These are phyloP conservation scores for Lanius collurio DNA, from an alignment of 2,113 vertebrate genomes.

Conservation along the genomic window DNA sequence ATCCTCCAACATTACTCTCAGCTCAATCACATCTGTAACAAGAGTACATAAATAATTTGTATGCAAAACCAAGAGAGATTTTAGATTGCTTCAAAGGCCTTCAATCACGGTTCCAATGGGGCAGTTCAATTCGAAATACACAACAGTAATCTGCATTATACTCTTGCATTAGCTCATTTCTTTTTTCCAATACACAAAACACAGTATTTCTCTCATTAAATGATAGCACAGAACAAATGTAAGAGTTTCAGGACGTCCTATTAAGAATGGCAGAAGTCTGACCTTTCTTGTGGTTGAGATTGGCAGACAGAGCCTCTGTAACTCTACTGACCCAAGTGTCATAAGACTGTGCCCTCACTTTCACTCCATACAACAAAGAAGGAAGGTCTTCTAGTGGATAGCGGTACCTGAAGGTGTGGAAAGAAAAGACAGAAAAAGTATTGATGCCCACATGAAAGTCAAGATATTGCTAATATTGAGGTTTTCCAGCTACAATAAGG, in stretches of 20 bases:
- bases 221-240: background rate
- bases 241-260: background rate
- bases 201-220: background rate
- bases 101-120: background rate
- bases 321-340: conserved; percentile 95
- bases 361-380: conserved; percentile 90
- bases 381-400: conserved; percentile 95
- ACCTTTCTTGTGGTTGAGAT: conserved; percentile 97
- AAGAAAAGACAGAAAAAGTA: background rate
- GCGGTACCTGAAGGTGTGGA: conserved; percentile 79
- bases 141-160: background rate
- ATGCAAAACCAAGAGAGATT: background rate
- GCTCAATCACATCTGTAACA: conserved; percentile 89
- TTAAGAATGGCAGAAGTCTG: background rate
- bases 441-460: background rate
- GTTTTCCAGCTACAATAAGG: background rate
- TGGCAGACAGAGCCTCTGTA: conserved; percentile 89
- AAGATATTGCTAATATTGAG: background rate
- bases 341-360: conserved; percentile 93
- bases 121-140: background rate
- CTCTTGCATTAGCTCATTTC: background rate
- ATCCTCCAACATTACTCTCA: conserved; percentile 94
- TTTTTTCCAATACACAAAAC: background rate
- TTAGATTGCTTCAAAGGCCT: background rate
- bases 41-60: background rate